Evolutionary conservation across 2,113 vertebrate species (phyloP), one percentile per base, ranked within the genome.

Genomic region (Condylura cristata): DNA sequence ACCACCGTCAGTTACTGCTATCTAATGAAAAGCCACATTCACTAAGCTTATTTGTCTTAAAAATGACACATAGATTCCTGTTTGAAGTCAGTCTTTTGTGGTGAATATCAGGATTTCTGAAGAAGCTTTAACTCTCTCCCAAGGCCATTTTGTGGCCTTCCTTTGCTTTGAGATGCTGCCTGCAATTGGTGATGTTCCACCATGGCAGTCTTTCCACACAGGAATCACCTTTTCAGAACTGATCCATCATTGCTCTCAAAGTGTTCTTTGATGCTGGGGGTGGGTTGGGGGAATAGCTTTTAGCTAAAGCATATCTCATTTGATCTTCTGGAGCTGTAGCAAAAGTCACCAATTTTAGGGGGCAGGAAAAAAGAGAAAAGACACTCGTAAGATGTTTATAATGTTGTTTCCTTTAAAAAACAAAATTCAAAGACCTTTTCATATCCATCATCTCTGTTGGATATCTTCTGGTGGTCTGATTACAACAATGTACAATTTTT

Each of bases 351-450:
- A 72, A 39, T 82, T 89, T 85, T 72, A 63, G 41, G 32, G 63
- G 5, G 24, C 28, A 63, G 20, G 37, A 32, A 74, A 51, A 34
- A 6, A 58, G 39, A 22, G n/a, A n/a, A n/a, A 14, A 28, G 68
- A n/a, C 6, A 60, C 8, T 63, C 71, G 22, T 51, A 79, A 87
- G 26, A 26, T 71, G 18, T 14, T 34, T 61, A 2, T 44, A 71
- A 74, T 44, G 66, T 17, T 34, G n/a, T 72, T 95, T 96, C 24
- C 1, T 68, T n/a, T 83, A 88, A 68, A 37, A 85, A 90, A 46
- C 13, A 71, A 80, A 90, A 71, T 83, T 83, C 53, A 70, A 71
- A 89, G 46, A 24, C 1, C 13, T 13, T 39, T 90, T 34, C 20
- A 44, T 56, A 11, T 28, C 46, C 28, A 30, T 92, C 58, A 81